phyloP scores from a whole-genome alignment of 2,113 vertebrate species.

The Nibea coibor region DNA sequence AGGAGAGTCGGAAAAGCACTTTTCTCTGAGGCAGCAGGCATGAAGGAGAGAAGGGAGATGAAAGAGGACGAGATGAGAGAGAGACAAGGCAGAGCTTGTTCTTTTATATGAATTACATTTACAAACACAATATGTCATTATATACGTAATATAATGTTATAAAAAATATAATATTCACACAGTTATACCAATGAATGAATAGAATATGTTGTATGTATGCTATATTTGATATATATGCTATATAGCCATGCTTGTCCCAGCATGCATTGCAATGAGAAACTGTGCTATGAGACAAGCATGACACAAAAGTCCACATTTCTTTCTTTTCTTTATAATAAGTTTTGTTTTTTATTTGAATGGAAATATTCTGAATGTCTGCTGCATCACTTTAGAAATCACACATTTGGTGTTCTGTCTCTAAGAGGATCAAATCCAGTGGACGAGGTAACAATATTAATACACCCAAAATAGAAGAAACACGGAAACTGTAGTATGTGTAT shows the following conservation, averaged over 20 bases:
- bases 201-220: neutral
- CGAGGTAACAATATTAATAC: too few species aligned
- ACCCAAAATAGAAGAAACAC: too few species aligned
- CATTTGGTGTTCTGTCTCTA: too few species aligned
- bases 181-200: neutral
- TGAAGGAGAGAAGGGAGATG: slow-evolving; percentile 37
- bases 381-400: too few species aligned
- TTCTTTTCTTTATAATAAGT: neutral
- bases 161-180: neutral
- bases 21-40: slow-evolving; percentile 38
- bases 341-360: neutral
- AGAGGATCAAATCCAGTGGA: too few species aligned
- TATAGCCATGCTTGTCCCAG: neutral
- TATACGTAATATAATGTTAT: neutral
- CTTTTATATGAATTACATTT: neutral
- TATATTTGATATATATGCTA: neutral
- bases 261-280: neutral
- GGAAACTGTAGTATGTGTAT: too few species aligned
- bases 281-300: neutral
- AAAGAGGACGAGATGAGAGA: slow-evolving; percentile 20
- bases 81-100: neutral
- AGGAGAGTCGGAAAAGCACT: slow-evolving; percentile 44
- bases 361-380: too few species aligned
- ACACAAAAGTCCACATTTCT: neutral
- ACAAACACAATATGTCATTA: neutral